Percentiles rank a stretch among this genome's conserved stretches.
These are phyloP conservation scores for Leptobrachium leishanense DNA, from an alignment of 2,113 vertebrate genomes.

Conservation along the genomic window DNA sequence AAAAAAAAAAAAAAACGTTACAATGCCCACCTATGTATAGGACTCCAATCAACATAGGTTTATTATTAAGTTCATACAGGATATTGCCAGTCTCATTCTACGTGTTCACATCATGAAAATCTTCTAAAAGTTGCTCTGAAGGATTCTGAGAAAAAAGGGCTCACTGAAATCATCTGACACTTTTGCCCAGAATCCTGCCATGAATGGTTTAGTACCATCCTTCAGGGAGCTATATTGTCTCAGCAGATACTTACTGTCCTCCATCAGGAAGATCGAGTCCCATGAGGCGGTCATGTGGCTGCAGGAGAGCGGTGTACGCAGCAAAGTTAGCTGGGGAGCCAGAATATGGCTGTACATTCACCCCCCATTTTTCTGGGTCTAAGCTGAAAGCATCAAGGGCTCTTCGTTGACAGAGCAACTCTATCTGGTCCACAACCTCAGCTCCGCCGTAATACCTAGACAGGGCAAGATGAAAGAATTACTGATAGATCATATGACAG, in stretches of 20 bases:
- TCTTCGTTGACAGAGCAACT: conserved; percentile 86
- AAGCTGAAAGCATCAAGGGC: conserved; percentile 86
- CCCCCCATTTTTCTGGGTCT: conserved; percentile 85
- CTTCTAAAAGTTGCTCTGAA: too few relatives aligned
- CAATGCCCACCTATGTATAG: too few relatives aligned
- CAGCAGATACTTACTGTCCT: conserved; percentile 79
- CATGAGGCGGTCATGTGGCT: conserved; percentile 93
- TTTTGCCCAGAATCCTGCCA: neutral
- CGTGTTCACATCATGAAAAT: too few relatives aligned
- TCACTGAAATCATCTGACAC: too few relatives aligned
- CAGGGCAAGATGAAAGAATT: neutral
- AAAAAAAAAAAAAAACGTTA: too few relatives aligned
- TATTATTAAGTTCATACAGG: too few relatives aligned
- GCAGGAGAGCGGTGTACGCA: conserved; percentile 83
- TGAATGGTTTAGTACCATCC: neutral
- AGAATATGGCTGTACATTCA: conserved; percentile 92
- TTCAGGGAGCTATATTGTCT: neutral
- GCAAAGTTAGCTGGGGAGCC: conserved; percentile 94
- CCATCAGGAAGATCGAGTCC: conserved; percentile 90
- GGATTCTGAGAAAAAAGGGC: too few relatives aligned
- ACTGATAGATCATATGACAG: too few relatives aligned
- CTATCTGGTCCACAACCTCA: conserved; percentile 89
- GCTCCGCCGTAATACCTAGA: conserved; percentile 89
- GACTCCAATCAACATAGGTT: too few relatives aligned
- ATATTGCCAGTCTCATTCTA: too few relatives aligned